phyloP scores from a whole-genome alignment of 2,888 invertebrate species.

The Cantharis rufa region DNA sequence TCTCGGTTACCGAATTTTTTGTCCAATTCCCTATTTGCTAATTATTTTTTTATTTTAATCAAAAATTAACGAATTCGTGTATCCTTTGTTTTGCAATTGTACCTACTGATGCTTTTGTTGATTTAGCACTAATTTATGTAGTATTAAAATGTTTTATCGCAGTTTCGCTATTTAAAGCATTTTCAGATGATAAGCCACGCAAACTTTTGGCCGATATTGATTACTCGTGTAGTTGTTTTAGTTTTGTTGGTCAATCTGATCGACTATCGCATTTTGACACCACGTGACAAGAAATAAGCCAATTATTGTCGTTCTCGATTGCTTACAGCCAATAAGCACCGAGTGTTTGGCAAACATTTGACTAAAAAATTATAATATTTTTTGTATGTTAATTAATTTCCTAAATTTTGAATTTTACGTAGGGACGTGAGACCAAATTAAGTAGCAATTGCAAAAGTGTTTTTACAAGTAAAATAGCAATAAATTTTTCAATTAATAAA shows the following conservation, averaged over 20 bases:
- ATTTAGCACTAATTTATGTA: neutral
- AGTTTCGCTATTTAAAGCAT: neutral
- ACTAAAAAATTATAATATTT: no score
- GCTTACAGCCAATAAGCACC: no score
- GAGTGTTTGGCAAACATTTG: no score
- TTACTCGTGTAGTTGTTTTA: neutral
- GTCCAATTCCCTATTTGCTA: neutral
- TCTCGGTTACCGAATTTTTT: conserved; percentile 18
- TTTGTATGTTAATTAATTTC: no score
- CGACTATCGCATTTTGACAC: neutral
- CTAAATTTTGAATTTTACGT: no score
- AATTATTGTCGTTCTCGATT: no score
- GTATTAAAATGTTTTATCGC: neutral
- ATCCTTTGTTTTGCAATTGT: neutral
- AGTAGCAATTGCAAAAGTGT: no score
- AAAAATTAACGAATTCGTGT: neutral
- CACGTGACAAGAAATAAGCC: no score
- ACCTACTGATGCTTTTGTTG: neutral
- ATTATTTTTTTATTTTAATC: neutral
- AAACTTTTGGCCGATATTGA: neutral
- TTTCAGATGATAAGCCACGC: neutral
- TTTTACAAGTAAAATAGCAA: no score
- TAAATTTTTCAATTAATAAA: no score
- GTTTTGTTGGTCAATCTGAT: neutral
- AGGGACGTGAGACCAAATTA: no score